Conservation (phyloP, 2,113 vertebrate genomes). For the Labeo rohita region DNA sequence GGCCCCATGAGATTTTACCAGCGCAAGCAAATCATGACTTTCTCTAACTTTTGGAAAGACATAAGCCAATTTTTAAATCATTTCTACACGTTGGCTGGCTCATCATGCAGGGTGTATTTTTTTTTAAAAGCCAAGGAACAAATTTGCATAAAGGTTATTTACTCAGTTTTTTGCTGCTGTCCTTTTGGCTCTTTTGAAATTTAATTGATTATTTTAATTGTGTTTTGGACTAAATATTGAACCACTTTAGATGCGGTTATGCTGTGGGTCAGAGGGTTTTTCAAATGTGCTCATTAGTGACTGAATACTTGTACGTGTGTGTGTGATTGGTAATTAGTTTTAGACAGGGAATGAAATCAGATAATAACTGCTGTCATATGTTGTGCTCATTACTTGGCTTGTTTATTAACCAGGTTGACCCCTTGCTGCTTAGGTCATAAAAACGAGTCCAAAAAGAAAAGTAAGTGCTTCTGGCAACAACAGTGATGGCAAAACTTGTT, state of each 20-base stretch:
- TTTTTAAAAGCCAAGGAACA: background rate
- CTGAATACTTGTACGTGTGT: background rate
- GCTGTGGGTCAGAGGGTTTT: slow-evolving; percentile 10
- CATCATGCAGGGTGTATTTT: background rate
- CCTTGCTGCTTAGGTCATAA: background rate
- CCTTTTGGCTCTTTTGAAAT: background rate
- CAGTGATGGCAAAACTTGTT: background rate
- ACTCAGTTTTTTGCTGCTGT: background rate
- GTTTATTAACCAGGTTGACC: slow-evolving; percentile 10
- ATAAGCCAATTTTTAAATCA: background rate
- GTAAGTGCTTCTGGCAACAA: background rate
- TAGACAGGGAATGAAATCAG: background rate
- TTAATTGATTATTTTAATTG: slow-evolving; percentile 37
- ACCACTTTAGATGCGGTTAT: background rate
- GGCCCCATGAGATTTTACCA: background rate
- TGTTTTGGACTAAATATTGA: slow-evolving; percentile 28
- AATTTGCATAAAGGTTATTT: background rate
- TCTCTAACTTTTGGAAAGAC: background rate
- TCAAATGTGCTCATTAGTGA: slow-evolving; percentile 24
- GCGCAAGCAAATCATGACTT: background rate
- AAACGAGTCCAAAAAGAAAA: background rate
- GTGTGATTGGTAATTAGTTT: slow-evolving; percentile 27
- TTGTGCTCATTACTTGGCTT: slow-evolving; percentile 11
- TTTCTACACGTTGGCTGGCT: background rate
- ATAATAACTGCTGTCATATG: slow-evolving; percentile 10